phyloP scores from a whole-genome alignment of 2,113 vertebrate species.

The Neodon shergylaensis region DNA sequence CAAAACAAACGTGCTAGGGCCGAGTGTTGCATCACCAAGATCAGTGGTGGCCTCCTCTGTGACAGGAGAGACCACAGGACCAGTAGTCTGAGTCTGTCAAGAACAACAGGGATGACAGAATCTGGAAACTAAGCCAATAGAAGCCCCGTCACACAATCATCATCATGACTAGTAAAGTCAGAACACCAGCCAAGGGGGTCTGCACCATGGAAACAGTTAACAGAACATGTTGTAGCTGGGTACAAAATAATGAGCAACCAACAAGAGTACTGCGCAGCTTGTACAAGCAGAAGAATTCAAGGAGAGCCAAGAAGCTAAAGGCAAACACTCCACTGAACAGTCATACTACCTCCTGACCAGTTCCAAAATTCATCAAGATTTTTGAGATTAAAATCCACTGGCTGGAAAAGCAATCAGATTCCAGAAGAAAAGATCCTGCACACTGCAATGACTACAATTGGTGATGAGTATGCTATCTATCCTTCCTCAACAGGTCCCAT shows the following conservation, averaged over 20 bases:
- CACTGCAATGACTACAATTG: neutral
- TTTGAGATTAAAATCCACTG: neutral
- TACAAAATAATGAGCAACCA: neutral
- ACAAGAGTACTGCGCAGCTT: neutral
- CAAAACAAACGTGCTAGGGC: neutral
- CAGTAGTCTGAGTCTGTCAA: neutral
- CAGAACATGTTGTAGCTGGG: neutral
- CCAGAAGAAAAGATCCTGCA: neutral
- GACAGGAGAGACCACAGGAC: neutral
- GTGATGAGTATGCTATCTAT: neutral
- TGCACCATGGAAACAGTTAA: neutral
- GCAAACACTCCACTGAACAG: neutral
- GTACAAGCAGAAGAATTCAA: neutral
- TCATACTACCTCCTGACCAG: neutral
- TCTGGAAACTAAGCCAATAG: neutral
- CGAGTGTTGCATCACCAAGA: neutral
- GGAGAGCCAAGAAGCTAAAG: neutral
- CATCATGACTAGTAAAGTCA: neutral
- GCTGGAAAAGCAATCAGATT: neutral
- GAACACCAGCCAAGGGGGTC: neutral
- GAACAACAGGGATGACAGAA: neutral
- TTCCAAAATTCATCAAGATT: neutral
- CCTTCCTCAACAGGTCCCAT: neutral
- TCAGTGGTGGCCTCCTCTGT: neutral
- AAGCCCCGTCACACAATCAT: neutral